A percentile compares a stretch with the other conserved stretches of the same genome.
These are phyloP conservation scores for Eubucco bourcierii DNA, from an alignment of 2,113 vertebrate species.

Conservation along the genomic window DNA sequence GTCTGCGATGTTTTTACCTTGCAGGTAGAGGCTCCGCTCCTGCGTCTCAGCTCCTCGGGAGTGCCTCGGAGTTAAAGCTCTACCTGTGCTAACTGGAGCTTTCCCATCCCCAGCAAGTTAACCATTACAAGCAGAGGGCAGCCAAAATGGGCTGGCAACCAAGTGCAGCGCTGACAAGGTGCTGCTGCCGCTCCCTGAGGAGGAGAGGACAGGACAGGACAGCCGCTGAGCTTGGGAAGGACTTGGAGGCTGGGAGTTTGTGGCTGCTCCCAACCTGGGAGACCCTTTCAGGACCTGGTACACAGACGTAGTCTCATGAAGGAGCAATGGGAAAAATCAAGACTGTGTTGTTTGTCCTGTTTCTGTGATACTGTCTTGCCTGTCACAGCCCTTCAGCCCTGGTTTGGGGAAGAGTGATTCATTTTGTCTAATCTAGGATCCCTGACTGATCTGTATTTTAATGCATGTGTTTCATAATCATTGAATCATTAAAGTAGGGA, in stretches of 20 bases:
- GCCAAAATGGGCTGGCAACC: conserved; percentile 8
- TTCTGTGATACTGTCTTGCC: not conserved
- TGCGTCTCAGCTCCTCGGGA: not conserved
- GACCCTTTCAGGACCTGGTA: not conserved
- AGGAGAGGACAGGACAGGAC: not conserved
- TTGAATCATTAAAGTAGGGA: too few species aligned
- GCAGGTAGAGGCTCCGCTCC: not conserved
- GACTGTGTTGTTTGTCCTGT: fast-evolving
- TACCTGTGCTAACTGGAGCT: conserved; percentile 49
- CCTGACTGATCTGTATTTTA: not conserved
- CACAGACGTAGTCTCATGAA: not conserved
- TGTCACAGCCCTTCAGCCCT: not conserved
- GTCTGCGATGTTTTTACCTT: not conserved
- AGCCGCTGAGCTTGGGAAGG: not conserved
- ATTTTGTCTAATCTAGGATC: not conserved
- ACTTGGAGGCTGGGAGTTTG: not conserved
- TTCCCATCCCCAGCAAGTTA: conserved; percentile 70
- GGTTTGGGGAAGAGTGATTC: not conserved
- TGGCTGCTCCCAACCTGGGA: not conserved
- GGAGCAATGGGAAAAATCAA: not conserved
- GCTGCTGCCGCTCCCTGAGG: not conserved
- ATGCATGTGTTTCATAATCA: not conserved
- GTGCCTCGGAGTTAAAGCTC: conserved; percentile 48
- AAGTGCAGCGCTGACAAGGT: not conserved
- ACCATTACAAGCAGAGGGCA: conserved; percentile 69